These are phyloP conservation scores for Pantherophis guttatus DNA, from an alignment of 2,113 vertebrate species.

Conservation along the genomic window DNA sequence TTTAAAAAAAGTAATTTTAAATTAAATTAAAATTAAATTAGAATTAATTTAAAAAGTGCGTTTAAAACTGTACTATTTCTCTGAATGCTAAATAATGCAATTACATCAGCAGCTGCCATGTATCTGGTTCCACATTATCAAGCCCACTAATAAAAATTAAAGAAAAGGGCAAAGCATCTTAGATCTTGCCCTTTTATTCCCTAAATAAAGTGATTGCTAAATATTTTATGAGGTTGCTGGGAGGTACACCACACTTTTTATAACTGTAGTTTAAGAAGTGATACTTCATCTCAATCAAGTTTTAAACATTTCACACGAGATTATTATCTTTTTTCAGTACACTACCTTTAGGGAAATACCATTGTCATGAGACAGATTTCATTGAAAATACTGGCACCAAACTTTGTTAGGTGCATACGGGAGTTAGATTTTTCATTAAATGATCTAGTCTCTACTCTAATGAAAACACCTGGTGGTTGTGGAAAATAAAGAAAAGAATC, in stretches of 20 bases:
- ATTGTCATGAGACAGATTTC: conserved; percentile 18
- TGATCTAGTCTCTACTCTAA: neutral
- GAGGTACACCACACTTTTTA: neutral
- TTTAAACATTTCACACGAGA: conserved; percentile 19
- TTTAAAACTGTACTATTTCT: neutral
- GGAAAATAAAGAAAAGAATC: neutral
- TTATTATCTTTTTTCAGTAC: neutral
- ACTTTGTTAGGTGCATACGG: conserved; percentile 19
- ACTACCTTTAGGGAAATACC: conserved; percentile 33
- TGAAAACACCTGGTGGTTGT: neutral
- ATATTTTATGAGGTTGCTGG: neutral
- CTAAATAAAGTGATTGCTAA: neutral
- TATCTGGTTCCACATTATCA: neutral
- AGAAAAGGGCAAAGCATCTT: neutral
- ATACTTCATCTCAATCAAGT: neutral
- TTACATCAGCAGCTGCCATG: neutral
- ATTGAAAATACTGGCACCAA: conserved; percentile 35
- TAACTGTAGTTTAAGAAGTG: neutral
- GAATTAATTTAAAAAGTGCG: neutral
- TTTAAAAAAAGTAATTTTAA: neutral
- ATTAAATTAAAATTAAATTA: no score
- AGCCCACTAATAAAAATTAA: neutral
- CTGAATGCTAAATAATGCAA: neutral
- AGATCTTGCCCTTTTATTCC: neutral
- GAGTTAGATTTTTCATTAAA: conserved; percentile 1